Conservation (phyloP, 2,797 vertebrate genomes). For the Dermochelys coriacea region DNA sequence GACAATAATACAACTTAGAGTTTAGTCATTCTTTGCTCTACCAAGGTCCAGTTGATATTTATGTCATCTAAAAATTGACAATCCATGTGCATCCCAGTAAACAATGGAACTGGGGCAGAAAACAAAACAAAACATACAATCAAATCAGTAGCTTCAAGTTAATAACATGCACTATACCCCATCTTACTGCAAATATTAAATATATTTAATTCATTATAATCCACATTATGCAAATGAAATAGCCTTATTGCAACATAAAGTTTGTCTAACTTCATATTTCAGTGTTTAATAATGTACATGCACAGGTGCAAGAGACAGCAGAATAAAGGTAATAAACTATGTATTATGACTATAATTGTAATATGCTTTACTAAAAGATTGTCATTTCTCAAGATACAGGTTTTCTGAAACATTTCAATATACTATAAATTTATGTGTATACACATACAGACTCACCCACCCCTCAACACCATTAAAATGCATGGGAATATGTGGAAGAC, state of each 20-base stretch:
- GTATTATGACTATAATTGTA: neutral
- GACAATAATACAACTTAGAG: neutral
- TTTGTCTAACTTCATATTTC: neutral
- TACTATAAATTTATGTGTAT: accelerated
- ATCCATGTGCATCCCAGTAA: neutral
- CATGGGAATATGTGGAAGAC: neutral
- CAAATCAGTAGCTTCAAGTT: accelerated
- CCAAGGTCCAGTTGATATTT: accelerated
- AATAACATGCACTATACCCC: neutral
- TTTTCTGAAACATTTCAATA: neutral
- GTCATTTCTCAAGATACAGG: neutral
- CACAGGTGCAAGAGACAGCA: neutral
- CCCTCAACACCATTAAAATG: neutral
- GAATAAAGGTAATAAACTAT: neutral
- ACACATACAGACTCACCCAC: neutral
- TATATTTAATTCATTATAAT: neutral
- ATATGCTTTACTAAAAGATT: neutral
- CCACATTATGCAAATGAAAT: neutral
- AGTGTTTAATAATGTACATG: neutral
- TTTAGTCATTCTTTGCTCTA: neutral
- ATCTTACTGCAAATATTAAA: neutral
- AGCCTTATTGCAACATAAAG: neutral
- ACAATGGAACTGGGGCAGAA: neutral
- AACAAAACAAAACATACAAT: neutral
- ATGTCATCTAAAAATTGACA: neutral